Evolutionary conservation across 2,888 invertebrate genomes (phyloP), one percentile per base, ranked within the genome.

Genomic region (Seladonia tumulorum): DNA sequence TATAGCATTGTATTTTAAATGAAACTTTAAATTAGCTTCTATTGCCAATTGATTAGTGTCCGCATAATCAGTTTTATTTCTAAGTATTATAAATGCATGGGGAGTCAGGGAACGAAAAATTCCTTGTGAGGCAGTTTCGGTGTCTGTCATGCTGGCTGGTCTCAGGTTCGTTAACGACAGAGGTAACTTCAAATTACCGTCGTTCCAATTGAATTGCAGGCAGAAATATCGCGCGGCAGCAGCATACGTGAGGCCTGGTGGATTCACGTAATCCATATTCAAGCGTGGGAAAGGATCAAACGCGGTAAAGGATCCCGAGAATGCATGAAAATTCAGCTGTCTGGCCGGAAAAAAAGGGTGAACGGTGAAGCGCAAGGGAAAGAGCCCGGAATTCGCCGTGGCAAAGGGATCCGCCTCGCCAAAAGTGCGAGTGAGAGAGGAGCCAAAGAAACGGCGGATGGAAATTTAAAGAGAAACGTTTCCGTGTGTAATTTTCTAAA

Each of bases 281-380:
- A 72, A 71, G 63, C 47, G n/a, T 45, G 71, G 70, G 57, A 12
- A 72, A 60, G 83, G 81, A 80, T 71, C 83, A 72, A 75, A 80
- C 53, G 60, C 25, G 66, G 39, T 49, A 47, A 76, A 82, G 70
- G 29, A 57, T n/a, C 66, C 22, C 35, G 70, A 18, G 60, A 80
- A 80, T 77, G 80, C 76, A 80, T 86, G 85, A 29, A 86, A 86
- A 86, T 80, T 80, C 74, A 22, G 66, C 72, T 74, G 82, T 47
- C 68, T 22, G 60, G 42, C 14, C 16, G 39, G 72, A 45, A 42
- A 57, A 71, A 76, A 66, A 42, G 29, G 53, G 25, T 63, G 63
- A 63, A 63, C 25, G 76, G 39, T 29, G 45, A 47, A 39, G 35
- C 35, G 66, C 35, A 39, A n/a, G 72, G 66, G 66, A 81, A 45